These are phyloP conservation scores for Tridacna gigas DNA, from an alignment of 2,888 invertebrate genomes.

Conservation along the genomic window DNA sequence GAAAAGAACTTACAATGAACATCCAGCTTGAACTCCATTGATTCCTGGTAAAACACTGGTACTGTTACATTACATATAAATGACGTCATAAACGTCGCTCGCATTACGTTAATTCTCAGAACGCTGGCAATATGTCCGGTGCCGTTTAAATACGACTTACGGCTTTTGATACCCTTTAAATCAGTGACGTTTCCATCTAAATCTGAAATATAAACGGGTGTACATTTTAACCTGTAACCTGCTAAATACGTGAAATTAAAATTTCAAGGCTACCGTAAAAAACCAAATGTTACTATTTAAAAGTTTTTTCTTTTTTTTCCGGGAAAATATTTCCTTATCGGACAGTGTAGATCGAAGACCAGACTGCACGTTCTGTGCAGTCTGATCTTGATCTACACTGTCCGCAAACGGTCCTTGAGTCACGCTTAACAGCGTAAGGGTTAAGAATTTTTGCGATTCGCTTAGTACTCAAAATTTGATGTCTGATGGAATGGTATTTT, in stretches of 20 bases:
- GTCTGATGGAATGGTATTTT: too few species aligned
- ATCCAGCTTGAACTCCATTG: constrained; percentile 41
- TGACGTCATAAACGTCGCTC: constrained; percentile 51
- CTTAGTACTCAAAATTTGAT: too few species aligned
- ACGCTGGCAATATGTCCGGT: constrained; percentile 56
- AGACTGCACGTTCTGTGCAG: too few species aligned
- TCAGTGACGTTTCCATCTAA: constrained; percentile 37
- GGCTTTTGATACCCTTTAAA: constrained; percentile 35
- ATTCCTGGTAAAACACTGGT: constrained; percentile 56
- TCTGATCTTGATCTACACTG: too few species aligned
- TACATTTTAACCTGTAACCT: too few species aligned
- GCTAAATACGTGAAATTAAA: not conserved
- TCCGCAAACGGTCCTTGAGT: too few species aligned
- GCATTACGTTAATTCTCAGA: constrained; percentile 44
- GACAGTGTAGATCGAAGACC: too few species aligned
- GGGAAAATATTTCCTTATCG: too few species aligned
- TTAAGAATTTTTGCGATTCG: not conserved
- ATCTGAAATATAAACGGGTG: constrained; percentile 36
- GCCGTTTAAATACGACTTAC: constrained; percentile 54
- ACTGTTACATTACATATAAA: constrained; percentile 59
- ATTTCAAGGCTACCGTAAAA: too few species aligned
- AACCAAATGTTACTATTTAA: too few species aligned
- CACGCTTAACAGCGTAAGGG: too few species aligned
- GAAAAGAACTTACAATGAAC: constrained; percentile 61
- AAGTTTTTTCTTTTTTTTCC: too few species aligned